Percentiles rank a stretch among this genome's conserved stretches.
phyloP scores from a whole-genome alignment of 2,797 vertebrate species.

The Lindbergichthys nudifrons region DNA sequence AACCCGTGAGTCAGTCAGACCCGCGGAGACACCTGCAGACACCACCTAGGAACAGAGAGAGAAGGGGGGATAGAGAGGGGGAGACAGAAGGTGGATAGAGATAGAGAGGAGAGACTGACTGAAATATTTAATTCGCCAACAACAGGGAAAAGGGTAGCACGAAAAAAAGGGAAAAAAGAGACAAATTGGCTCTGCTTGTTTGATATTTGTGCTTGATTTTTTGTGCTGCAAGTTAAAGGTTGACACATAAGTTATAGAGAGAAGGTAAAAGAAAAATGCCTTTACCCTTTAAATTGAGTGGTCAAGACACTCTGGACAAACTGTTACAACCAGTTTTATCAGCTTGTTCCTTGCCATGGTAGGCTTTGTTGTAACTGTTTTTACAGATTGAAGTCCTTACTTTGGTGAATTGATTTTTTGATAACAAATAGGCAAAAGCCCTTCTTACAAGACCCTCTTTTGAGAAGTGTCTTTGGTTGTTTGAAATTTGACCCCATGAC shows the following conservation, averaged over 20 bases:
- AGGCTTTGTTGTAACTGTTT: too few species aligned
- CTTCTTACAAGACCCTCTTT: too few species aligned
- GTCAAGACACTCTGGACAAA: too few species aligned
- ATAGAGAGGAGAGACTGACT: slow-evolving; percentile 2
- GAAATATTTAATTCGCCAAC: slow-evolving; percentile 30
- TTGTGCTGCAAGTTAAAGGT: neutral
- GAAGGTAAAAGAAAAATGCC: too few species aligned
- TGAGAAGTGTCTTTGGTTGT: neutral
- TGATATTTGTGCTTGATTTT: slow-evolving; percentile 6
- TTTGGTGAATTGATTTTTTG: too few species aligned
- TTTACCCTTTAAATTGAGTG: too few species aligned
- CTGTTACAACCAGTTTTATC: too few species aligned
- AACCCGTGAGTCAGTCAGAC: slow-evolving; percentile 39
- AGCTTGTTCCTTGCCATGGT: too few species aligned
- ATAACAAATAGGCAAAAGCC: too few species aligned
- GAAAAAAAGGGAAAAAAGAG: neutral
- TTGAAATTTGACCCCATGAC: slow-evolving; percentile 1
- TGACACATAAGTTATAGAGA: neutral
- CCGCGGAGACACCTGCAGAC: slow-evolving; percentile 53
- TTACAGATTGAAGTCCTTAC: too few species aligned
- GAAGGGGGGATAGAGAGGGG: neutral
- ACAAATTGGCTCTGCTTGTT: neutral
- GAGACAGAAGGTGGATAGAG: neutral
- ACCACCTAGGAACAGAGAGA: slow-evolving; percentile 26
- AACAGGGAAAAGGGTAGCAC: neutral